Base-by-base conservation (phyloP, 1,140 invertebrate genomes). In the Zaprionus capensis region DNA sequence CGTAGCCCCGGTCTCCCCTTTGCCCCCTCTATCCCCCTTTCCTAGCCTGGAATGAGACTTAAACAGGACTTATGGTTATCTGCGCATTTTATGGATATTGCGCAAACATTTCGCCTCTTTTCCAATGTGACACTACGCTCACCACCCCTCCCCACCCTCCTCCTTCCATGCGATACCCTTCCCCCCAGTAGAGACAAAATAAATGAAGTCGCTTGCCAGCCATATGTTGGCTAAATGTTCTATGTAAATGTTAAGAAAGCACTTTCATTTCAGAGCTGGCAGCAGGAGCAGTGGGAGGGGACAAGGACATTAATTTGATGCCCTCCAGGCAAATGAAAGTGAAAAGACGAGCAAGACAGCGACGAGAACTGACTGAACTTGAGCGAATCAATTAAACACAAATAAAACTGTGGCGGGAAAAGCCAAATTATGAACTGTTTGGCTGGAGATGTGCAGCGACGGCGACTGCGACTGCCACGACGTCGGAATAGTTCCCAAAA, bases 61-160 rank as follows among this genome's bases (percentile, higher is more conserved):
- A 91, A 91, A 76, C 82, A 91, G 90, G 90, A 91, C 90, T 91
- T 91, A 91, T 91, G 82, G 90, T 91, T 91, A 91, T 91, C 90
- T 91, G 73, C 80, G 85, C 85, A 90, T 91, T 91, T 91, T 91
- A 91, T 91, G 90, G 90, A 91, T 91, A 91, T 91, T 91, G 90
- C 84, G 71, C 76, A 71, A 65, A 57, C 58, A 59, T 44, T 72
- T 66, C 56, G 71, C 63, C 73, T 75, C 69, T 66, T 74, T 80
- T 76, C 62, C 73, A 80, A 82, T 84, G 80, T 65, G 53, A 22
- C 57, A 41, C 66, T 24, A 17, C 41, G 3, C n/a, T 7, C 46
- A 22, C 38, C 34, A 7, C 7, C 12, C 28, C 2, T 0, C 12
- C 46, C 5, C n/a, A 6, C 41, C 31, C 1, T 17, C 15, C 24